These are phyloP conservation scores for Oegoconia quadripuncta DNA, from an alignment of 2,888 invertebrate genomes.

Conservation along the genomic window DNA sequence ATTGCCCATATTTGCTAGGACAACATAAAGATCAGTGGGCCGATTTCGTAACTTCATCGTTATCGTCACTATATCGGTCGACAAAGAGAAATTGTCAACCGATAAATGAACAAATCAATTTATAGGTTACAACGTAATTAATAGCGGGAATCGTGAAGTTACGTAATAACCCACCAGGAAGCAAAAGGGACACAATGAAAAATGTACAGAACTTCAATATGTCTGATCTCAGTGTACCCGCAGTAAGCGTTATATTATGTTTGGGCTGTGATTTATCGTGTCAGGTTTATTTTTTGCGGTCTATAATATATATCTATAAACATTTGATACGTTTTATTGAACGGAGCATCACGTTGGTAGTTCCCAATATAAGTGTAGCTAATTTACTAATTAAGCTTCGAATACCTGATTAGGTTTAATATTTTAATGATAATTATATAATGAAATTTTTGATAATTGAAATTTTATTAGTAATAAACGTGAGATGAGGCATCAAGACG, in stretches of 20 bases:
- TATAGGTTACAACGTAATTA: too few relatives aligned
- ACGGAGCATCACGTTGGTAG: slow-evolving; percentile 10
- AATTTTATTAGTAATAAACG: neutral
- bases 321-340: slow-evolving; percentile 3
- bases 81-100: too few relatives aligned
- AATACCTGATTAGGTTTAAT: slow-evolving; percentile 49
- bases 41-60: too few relatives aligned
- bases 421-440: slow-evolving; percentile 21
- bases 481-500: neutral
- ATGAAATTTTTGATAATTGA: too few relatives aligned
- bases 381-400: slow-evolving; percentile 33
- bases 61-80: too few relatives aligned
- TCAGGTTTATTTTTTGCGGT: slow-evolving; percentile 31
- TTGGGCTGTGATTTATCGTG: slow-evolving; percentile 55
- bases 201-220: slow-evolving; percentile 42
- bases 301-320: slow-evolving; percentile 13
- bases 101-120: too few relatives aligned
- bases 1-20: too few relatives aligned
- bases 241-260: slow-evolving; percentile 44
- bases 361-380: slow-evolving; percentile 28
- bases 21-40: too few relatives aligned
- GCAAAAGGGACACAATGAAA: slow-evolving; percentile 21
- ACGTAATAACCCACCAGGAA: slow-evolving; percentile 4
- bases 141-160: neutral
- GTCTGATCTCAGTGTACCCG: slow-evolving; percentile 51